phyloP scores from a whole-genome alignment of 2,113 vertebrate species.

The Rhineura floridana region DNA sequence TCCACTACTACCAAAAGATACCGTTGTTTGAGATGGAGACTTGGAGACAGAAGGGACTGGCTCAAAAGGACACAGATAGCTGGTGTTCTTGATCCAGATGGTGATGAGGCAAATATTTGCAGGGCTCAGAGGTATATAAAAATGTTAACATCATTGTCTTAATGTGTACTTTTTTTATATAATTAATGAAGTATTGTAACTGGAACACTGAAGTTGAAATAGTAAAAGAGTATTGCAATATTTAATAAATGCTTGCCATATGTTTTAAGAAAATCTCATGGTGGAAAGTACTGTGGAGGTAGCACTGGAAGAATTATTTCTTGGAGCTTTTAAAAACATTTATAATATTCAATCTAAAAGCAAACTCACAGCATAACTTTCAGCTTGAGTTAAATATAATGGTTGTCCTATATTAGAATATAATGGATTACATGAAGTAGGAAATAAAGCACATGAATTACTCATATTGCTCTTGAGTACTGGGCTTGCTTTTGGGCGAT shows the following conservation, averaged over 20 bases:
- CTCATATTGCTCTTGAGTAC: not conserved
- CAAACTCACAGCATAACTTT: not conserved
- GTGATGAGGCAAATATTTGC: not conserved
- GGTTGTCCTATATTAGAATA: conserved; percentile 4
- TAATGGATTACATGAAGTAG: conserved; percentile 5
- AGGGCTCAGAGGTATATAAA: not conserved
- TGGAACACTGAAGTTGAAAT: not conserved
- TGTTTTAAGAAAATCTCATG: not conserved
- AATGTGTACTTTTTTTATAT: not conserved
- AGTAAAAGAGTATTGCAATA: not conserved
- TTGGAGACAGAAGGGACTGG: not conserved
- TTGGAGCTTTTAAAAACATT: not conserved
- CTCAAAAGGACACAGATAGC: no score
- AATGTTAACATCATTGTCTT: not conserved
- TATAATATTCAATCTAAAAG: not conserved
- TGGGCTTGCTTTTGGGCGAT: conserved; percentile 16
- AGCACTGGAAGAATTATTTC: rapidly evolving
- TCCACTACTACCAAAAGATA: not conserved
- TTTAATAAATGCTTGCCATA: not conserved
- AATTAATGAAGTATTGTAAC: not conserved
- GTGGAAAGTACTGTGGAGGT: not conserved
- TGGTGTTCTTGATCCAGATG: not conserved
- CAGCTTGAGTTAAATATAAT: not conserved
- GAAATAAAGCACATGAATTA: not conserved
- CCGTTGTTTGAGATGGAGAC: not conserved